Evolutionary conservation across 1,140 invertebrate genomes (phyloP), one percentile per base, ranked within the genome.

Genomic region (Carposina sasakii): DNA sequence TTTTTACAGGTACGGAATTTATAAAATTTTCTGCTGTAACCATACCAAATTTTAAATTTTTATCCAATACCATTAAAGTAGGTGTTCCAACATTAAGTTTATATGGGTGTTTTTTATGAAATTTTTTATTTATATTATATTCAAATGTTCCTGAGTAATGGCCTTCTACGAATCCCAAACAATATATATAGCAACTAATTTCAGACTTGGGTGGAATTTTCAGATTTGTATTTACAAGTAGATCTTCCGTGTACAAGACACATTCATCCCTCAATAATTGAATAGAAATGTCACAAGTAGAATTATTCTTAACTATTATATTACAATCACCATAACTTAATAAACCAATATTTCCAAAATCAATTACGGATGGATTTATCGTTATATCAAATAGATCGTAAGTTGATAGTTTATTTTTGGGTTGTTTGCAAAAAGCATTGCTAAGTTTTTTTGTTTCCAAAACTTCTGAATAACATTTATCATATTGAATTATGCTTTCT

Each of bases 1-100:
- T 72, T 60, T 48, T 70, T n/a, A 84, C 30, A 0, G 77, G 76
- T 13, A 75, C 68, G 4, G 76, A 76, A 5, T 69, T 71, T 0
- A 78, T 42, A 57, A 81, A 84, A 49, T 56, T 61, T 60, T 84
- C 81, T 20, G 53, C 67, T 21, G 75, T 77, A 6, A 78, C 67
- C 77, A 84, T 84, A 3, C 81, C 81, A 57, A 84, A 81, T 48
- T 81, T 84, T 41, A 84, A 63, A 46, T 23, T 53, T 50, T 70
- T 76, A n/a, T 83, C 77, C 44, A 58, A 55, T 15, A 79, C 21
- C 53, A 63, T 66, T 23, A 83, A 50, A 20, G 54, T 58, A 3
- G 79, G 76, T 54, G 62, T 73, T n/a, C 64, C 63, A 3, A 79
- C 63, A 63, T 74, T 52, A 37, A 78, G 48, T 23, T 19, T 53